These are phyloP conservation scores for Oncopodura yosiiana DNA, from an alignment of 1,140 invertebrate genomes.

Conservation along the genomic window DNA sequence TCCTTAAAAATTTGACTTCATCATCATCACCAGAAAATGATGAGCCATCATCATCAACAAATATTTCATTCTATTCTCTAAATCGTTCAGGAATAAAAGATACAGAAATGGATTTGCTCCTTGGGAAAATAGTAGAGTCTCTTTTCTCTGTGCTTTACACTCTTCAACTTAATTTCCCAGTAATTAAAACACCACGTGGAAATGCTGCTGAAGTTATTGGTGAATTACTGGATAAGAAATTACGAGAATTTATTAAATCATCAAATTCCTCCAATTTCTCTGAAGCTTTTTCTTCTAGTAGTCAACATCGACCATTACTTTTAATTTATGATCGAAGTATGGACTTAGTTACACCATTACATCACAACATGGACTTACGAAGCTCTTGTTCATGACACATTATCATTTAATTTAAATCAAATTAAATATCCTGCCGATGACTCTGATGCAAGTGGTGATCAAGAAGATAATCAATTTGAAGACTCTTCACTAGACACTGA, in stretches of 20 bases:
- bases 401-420: constrained; percentile 81
- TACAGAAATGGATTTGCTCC: constrained; percentile 87
- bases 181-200: constrained; percentile 87
- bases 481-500: constrained; percentile 38
- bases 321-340: constrained; percentile 89
- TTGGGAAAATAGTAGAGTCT: constrained; percentile 91
- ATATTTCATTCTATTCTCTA: constrained; percentile 48
- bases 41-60: not conserved
- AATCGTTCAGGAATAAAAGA: constrained; percentile 91
- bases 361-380: constrained; percentile 99
- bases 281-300: constrained; percentile 53
- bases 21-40: not conserved
- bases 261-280: constrained; percentile 86
- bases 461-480: constrained; percentile 37
- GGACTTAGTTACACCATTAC: constrained; percentile 92
- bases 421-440: constrained; percentile 65
- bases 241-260: constrained; percentile 93
- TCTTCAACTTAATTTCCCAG: constrained; percentile 84
- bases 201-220: constrained; percentile 98
- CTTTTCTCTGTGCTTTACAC: constrained; percentile 91
- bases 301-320: constrained; percentile 84
- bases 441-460: constrained; percentile 35
- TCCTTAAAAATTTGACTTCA: constrained; percentile 58
- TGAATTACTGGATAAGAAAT: constrained; percentile 92
- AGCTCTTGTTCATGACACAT: constrained; percentile 87